Evolutionary conservation across 1,140 invertebrate genomes (phyloP), one percentile per base, ranked within the genome.

Genomic region (Drosophila micromelanica): DNA sequence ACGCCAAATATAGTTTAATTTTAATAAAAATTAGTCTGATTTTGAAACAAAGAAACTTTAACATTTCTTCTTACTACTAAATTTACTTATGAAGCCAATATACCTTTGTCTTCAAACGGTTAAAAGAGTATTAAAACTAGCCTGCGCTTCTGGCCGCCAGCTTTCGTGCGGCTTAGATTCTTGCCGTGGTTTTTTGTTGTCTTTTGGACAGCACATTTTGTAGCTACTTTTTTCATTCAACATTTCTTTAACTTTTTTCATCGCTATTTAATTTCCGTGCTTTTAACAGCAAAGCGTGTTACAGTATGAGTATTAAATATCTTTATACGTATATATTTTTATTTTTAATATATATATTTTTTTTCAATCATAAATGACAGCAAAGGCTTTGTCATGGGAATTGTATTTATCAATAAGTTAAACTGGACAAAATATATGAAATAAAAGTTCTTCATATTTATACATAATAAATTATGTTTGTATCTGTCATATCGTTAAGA

Each of bases 121-220:
- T 9, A 27, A 32, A 40, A 45, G 27, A 1, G 55, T 15, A 45
- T 12, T 7, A 15, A 51, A 64, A 73, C 69, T 61, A 72, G 69
- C 59, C 43, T 65, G 37, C 55, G 30, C 35, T 73, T 59, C 57
- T 68, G 51, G 56, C 43, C 62, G 17, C n/a, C 70, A 76, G 63
- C 71, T 76, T 76, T 76, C 70, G 49, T 76, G 59, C 71, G 70
- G 74, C 57, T 69, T 64, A 63, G 40, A 74, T 70, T 74, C 72
- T 77, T 57, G 64, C n/a, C 73, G 35, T 64, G 71, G 54, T 55
- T 48, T 46, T 60, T 60, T 56, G 38, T 51, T 71, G 40, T 60
- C 51, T 43, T 45, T 42, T 65, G 27, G 40, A 20, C 45, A 59
- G 32, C 63, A 32, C 64, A 51, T 60, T 63, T 62, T 55, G 46